phyloP scores from a whole-genome alignment of 2,797 vertebrate species.

The Spea hammondii region DNA sequence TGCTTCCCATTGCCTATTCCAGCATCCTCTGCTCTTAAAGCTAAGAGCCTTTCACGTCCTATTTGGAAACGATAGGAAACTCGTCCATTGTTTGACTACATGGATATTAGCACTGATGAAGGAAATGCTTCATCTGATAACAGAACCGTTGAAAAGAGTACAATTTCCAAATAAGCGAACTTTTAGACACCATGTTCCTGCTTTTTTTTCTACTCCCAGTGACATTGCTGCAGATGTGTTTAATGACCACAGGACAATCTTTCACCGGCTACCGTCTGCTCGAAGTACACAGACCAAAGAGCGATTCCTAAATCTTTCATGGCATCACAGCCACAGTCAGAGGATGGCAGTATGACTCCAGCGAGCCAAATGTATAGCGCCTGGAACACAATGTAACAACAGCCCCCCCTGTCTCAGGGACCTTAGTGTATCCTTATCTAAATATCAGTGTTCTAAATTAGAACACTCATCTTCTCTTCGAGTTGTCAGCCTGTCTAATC shows the following conservation, averaged over 20 bases:
- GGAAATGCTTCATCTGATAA: conserved; percentile 81
- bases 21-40: conserved; percentile 76
- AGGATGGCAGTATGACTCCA: background rate
- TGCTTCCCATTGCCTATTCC: conserved; percentile 80
- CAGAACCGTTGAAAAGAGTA: conserved; percentile 67
- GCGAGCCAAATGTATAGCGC: too few species aligned
- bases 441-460: too few species aligned
- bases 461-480: too few species aligned
- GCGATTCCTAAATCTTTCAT: background rate
- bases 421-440: too few species aligned
- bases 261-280: conserved; percentile 6
- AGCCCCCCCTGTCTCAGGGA: too few species aligned
- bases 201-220: conserved; percentile 28
- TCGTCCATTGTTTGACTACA: conserved; percentile 76
- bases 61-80: conserved; percentile 81
- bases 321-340: background rate
- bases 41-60: conserved; percentile 77
- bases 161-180: conserved; percentile 65
- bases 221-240: conserved; percentile 39
- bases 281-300: conserved; percentile 4
- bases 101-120: conserved; percentile 79
- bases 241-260: background rate
- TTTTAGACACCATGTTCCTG: conserved; percentile 59
- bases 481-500: too few species aligned
- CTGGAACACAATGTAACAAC: too few species aligned